Conservation (phyloP, 1,140 invertebrate species). For the Zaprionus taronus region DNA sequence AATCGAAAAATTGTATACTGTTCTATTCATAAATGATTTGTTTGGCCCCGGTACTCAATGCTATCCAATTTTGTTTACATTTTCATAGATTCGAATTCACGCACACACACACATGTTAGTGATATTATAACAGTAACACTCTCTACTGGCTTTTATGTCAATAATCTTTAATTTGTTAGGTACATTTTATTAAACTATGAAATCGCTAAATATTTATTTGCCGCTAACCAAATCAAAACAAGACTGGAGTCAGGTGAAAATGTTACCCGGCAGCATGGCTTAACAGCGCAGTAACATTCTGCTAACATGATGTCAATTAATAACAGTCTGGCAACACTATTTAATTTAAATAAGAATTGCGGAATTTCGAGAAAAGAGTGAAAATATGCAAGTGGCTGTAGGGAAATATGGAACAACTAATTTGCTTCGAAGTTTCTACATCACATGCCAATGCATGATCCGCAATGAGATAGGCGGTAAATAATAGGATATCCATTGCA, state of each 20-base stretch:
- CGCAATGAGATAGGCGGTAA: constrained; percentile 89
- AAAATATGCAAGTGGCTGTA: too few species aligned
- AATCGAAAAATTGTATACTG: constrained; percentile 21
- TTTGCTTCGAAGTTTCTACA: too few species aligned
- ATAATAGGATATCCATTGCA: neutral
- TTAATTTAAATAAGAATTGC: neutral
- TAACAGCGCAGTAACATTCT: neutral
- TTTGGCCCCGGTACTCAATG: constrained; percentile 35
- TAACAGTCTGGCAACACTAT: neutral
- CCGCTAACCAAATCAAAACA: constrained; percentile 1
- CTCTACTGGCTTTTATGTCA: neutral
- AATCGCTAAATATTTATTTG: neutral
- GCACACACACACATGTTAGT: neutral
- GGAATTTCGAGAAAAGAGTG: neutral
- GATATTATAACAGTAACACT: constrained; percentile 2
- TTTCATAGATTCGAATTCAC: neutral
- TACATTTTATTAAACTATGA: neutral
- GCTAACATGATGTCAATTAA: neutral
- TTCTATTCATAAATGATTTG: constrained; percentile 28
- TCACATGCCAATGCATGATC: too few species aligned
- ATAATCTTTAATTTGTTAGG: neutral
- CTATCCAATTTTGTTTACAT: constrained; percentile 38
- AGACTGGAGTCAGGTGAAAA: constrained; percentile 6
- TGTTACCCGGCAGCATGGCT: neutral
- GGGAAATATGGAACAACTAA: too few species aligned